Evolutionary conservation across 2,888 invertebrate genomes (phyloP), one percentile per base, ranked within the genome.

Genomic region (Trichacis sp.): DNA sequence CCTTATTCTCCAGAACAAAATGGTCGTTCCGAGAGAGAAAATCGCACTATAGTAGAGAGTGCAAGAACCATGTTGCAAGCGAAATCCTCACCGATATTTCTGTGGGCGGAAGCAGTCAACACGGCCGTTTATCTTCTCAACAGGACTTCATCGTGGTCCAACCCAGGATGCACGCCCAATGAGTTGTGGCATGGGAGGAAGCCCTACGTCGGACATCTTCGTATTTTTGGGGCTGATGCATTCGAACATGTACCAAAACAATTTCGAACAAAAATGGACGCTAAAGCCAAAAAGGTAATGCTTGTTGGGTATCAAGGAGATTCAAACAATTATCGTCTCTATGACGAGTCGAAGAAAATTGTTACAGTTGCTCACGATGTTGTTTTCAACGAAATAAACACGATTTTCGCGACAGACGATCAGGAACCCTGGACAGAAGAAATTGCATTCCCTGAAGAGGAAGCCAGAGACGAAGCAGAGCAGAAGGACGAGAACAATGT

Each of bases 171-270:
- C 33, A 73, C 69, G 49, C 76, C 77, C 2, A 74, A 64, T 46
- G 75, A 77, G 51, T 17, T 77, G 2, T 77, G 74, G 73, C 66
- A 68, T 19, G 69, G 67, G 9, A 68, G 64, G 52, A 69, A 64
- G 14, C 17, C 17, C 2, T 64, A 59, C 45, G 58, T 76, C 9
- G 48, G 60, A 20, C 73, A 72, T 62, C 55, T 74, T n/a, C 52
- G 71, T n/a, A 60, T 76, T 6, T 59, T 76, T 33, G 72, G 73
- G 63, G 3, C 36, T 2, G n/a, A 9, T n/a, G n/a, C 12, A 3
- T 36, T 36, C 9, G 36, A 5, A n/a, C 58, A 46, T 9, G n/a
- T 52, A 8, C 45, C 50, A 19, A 51, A 52, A 14, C 33, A 51
- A 33, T 33, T 52, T 4, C 29, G 55, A 5, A 30, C 20, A 8